phyloP scores from a whole-genome alignment of 2,888 invertebrate genomes.

The Panopea generosa region DNA sequence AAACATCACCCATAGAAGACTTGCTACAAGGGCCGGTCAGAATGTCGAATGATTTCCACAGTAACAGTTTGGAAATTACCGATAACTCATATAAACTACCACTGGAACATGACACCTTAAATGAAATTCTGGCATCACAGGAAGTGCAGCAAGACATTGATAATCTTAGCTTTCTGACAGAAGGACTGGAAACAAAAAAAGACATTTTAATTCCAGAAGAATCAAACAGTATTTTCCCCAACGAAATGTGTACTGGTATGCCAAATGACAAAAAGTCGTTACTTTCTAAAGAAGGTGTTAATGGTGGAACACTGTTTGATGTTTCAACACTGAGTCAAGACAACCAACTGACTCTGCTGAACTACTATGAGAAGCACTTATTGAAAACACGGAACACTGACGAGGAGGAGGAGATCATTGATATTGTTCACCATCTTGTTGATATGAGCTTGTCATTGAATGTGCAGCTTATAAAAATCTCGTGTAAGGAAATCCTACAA shows the following conservation, averaged over 20 bases:
- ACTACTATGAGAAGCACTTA: constrained; percentile 3
- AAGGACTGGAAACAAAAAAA: background rate
- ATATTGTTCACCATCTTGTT: constrained; percentile 6
- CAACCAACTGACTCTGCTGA: constrained; percentile 4
- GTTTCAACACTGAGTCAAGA: background rate
- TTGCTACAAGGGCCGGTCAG: too few species aligned
- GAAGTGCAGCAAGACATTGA: too few species aligned
- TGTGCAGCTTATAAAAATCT: constrained; percentile 5
- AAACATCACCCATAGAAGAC: too few species aligned
- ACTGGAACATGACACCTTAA: too few species aligned
- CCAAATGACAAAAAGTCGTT: background rate
- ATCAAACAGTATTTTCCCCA: background rate
- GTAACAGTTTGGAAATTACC: too few species aligned
- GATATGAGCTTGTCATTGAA: constrained; percentile 4
- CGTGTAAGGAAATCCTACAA: constrained; percentile 41
- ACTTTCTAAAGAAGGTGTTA: background rate
- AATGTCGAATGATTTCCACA: too few species aligned
- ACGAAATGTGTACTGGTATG: background rate
- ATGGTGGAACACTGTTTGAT: background rate
- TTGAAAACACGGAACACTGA: constrained; percentile 4
- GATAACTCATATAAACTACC: too few species aligned
- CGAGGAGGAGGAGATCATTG: constrained; percentile 3
- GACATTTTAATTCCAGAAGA: background rate
- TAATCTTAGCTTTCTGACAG: background rate
- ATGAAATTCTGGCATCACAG: too few species aligned